A percentile compares a stretch with the other conserved stretches of the same genome.
phyloP scores from a whole-genome alignment of 2,113 vertebrate genomes.

The Lophotis ruficrista region DNA sequence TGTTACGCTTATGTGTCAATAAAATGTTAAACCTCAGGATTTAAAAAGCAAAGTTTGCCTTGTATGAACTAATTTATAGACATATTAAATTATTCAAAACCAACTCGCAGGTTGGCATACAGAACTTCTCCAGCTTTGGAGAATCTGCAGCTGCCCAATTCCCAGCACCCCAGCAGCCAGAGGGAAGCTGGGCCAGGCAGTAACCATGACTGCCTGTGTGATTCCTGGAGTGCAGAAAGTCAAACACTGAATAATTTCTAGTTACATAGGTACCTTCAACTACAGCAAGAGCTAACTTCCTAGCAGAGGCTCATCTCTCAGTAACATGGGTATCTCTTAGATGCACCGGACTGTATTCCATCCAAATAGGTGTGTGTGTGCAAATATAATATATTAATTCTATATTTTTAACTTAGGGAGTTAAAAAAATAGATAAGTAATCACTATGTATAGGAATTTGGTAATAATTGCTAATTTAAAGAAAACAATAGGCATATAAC shows the following conservation, averaged over 20 bases:
- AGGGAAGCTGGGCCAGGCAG: background rate
- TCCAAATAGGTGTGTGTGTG: rapidly evolving
- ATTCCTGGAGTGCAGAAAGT: background rate
- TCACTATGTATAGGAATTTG: rapidly evolving
- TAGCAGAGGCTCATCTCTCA: background rate
- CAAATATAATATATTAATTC: too few relatives aligned
- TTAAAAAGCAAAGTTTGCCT: background rate
- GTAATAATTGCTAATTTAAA: background rate
- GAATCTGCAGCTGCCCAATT: background rate
- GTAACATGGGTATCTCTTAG: background rate
- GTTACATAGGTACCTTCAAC: background rate
- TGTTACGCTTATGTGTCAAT: background rate
- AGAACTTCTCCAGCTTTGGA: background rate
- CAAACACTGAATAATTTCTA: background rate
- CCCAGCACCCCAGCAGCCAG: background rate
- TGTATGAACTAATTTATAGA: background rate
- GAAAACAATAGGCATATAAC: background rate
- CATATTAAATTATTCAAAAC: background rate
- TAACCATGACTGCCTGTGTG: rapidly evolving
- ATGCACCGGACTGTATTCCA: rapidly evolving
- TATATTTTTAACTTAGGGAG: background rate
- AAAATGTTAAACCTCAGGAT: background rate
- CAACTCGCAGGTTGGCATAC: background rate
- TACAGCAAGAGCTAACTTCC: background rate
- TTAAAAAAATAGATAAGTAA: background rate